A percentile compares a stretch with the other conserved stretches of the same genome.
Evolutionary conservation across 2,888 invertebrate genomes (phyloP).

Genomic region (Portevinia maculata): DNA sequence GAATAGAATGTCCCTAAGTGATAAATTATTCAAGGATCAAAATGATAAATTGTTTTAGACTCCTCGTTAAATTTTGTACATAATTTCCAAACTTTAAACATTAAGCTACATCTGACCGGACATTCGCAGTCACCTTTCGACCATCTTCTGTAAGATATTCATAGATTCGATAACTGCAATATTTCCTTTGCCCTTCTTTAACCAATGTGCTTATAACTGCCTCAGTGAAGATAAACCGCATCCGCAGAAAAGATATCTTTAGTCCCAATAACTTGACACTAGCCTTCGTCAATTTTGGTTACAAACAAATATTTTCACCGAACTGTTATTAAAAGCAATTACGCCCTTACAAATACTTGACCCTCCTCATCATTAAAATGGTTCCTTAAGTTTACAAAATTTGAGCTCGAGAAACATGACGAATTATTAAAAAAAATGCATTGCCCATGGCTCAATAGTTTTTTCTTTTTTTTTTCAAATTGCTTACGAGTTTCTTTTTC

Average conservation of each 20-base stretch:
- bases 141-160: no score
- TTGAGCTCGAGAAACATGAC: neutral
- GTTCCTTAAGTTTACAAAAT: neutral
- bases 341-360: slow-evolving; percentile 17
- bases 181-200: no score
- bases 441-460: slow-evolving; percentile 26
- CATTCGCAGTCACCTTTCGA: no score
- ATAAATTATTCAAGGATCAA: no score
- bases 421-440: slow-evolving; percentile 29
- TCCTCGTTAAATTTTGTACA: no score
- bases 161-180: no score
- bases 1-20: no score
- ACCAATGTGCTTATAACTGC: neutral
- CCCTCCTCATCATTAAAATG: neutral
- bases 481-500: slow-evolving; percentile 7
- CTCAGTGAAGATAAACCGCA: slow-evolving; percentile 11
- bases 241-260: neutral
- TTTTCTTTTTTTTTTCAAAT: slow-evolving; percentile 13
- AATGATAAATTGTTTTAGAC: no score
- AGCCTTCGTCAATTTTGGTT: slow-evolving; percentile 28
- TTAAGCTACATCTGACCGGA: no score
- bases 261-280: slow-evolving; percentile 12
- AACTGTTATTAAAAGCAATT: slow-evolving; percentile 9
- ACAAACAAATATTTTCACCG: neutral
- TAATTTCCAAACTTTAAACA: no score